Evolutionary conservation across 64 coral and sea anemone genomes (phyloP), one percentile per base, ranked within the genome.

Genomic region (Pachyseris speciosa): DNA sequence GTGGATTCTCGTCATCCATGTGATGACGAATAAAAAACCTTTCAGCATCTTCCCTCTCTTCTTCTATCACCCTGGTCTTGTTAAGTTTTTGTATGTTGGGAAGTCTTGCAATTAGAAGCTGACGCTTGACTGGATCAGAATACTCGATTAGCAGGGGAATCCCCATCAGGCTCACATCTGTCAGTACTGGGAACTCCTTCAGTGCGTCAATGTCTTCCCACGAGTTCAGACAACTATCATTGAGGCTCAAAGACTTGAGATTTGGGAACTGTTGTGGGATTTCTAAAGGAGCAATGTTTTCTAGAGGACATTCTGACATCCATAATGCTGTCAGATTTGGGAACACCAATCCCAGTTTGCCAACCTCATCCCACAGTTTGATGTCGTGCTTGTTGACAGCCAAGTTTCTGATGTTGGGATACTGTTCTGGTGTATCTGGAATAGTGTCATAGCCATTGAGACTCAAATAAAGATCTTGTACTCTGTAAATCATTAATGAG

Each of bases 1-100:
- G 93, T 0, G 93, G 89, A 28, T 84, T 80, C 30, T 91, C 49
- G 9, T 68, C 83, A 68, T 95, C 86, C 86, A 95, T 93, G 33
- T 86, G 86, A 33, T 68, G 49, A 10, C 97, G 85, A 84, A 99
- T 93, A 19, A 99, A 99, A 77, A 93, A 86, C 11, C 97, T 63
- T 37, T 99, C 94, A 28, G 97, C 90, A 50, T 89, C 74, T 37
- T 99, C 97, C 38, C 97, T 85, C 37, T 99, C 97, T 16, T 89
- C 74, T 0, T 71, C 44, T 2, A 42, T 25, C 17, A 99, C 88
- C 37, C 50, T 80, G 19, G 93, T 90, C 29, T 88, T 92, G 74
- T 99, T 99, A 3, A 95, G 89, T 39, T 92, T 95, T 32, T 87
- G 42, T 36, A 99, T 77, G n/a, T 95, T 99, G 6, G 93, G 97